Base-by-base conservation (phyloP, 2,797 vertebrate species). In the Pterois miles region DNA sequence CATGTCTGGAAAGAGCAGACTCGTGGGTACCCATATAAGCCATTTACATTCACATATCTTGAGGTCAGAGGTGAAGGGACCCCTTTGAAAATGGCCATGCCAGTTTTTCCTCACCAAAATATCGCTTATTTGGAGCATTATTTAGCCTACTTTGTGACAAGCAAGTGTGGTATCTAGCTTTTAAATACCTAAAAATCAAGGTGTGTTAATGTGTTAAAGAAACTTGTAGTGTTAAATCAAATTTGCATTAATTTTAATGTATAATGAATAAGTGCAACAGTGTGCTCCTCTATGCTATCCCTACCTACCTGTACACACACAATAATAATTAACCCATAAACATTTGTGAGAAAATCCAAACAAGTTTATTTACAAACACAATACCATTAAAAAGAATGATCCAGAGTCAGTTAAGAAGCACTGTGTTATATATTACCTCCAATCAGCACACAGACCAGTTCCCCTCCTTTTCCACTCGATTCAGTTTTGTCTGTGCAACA, bases 311-410 rank as follows among this genome's bases (percentile, higher is more conserved):
- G n/a, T 1, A 27, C 50, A 36, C 38, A 62, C 31, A 65, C 20
- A 57, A 23, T 22, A 67, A 34, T 43, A 70, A 74, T 9, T 13
- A 31, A 71, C 58, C 13, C 56, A 74, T 52, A 5, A 60, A 71
- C 31, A 67, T 34, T 74, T 74, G 81, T 88, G 87, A 82, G 85
- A 94, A 94, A 94, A 92, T 92, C 78, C 83, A 91, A 92, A 94
- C 71, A 88, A 70, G 64, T 95, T 95, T 95, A 95, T 95, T 95
- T 93, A 95, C 92, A 94, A 90, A 92, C 90, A 92, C 85, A 86
- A 83, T 87, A 85, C 58, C 79, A 75, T 78, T 91, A 89, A 78
- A 92, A 93, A 94, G 88, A 91, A 93, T 77, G 86, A 88, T 78
- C 80, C 69, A 88, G 71, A 89, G 78, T 93, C 66, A 74, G 75